Evolutionary conservation across 2,113 vertebrate genomes (phyloP), one percentile per base, ranked within the genome.

Genomic region (Microcebus griseorufus): DNA sequence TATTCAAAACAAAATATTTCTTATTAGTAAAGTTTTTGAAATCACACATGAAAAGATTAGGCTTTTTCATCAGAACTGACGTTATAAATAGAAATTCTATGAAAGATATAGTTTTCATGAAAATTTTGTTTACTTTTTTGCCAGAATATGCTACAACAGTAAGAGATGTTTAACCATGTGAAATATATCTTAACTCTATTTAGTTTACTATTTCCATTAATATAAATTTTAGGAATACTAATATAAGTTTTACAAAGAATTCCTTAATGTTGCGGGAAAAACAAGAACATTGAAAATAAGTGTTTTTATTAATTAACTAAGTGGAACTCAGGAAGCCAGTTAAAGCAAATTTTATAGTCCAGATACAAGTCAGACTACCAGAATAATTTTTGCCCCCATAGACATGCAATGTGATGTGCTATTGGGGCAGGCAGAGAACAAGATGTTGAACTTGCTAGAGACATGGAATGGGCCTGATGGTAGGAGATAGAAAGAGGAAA

Each of bases 31-130:
- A 78, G 67, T 25, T 89, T 96, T 89, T 89, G 69, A 96, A 96
- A 93, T 58, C 55, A 96, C 25, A 88, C 45, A 85, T 22, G 65
- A 84, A 96, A 89, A 96, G 39, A 93, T 73, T 64, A 55, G 45
- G 9, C 17, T 76, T 76, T 76, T 89, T 82, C 34, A 90, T 89
- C 42, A 84, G 34, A 88, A 85, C 25, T 79, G 32, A 88, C 20
- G 51, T 67, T 95, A 95, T 88, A 87, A 94, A 92, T 92, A 88
- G 65, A 96, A 96, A 89, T 92, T 80, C 67, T 93, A 55, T 73
- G 64, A 93, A 95, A 96, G 45, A 58, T 58, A 4, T 42, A 58
- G 10, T 82, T 95, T 78, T 39, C 37, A 14, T 67, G 42, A 95
- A 96, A 96, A 39, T 42, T 48, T 89, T 73, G 1, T 78, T 58